A percentile compares a stretch with the other conserved stretches of the same genome.
phyloP scores from a whole-genome alignment of 2,797 vertebrate genomes.

The Acanthis flammea region DNA sequence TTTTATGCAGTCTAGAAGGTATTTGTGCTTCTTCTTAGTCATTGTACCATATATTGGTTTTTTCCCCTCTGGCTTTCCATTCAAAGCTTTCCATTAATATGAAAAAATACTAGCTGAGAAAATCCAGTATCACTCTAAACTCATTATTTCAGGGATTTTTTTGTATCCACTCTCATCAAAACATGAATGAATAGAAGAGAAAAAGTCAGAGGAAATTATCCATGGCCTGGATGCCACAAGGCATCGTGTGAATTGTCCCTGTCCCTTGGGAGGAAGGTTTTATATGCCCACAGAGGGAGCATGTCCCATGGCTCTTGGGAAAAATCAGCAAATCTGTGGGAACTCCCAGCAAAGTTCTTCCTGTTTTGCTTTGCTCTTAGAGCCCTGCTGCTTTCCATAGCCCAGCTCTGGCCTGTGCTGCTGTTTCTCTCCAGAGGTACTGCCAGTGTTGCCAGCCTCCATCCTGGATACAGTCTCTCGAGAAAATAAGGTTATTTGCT shows the following conservation, averaged over 20 bases:
- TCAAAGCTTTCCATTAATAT: not conserved
- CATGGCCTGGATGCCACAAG: not conserved
- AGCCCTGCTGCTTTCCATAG: not conserved
- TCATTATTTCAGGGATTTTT: conserved; percentile 40
- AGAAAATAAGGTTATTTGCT: not conserved
- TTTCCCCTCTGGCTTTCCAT: not conserved
- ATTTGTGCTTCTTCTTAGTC: not conserved
- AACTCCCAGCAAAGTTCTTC: not conserved
- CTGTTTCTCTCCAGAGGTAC: not conserved
- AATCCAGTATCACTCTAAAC: conserved; percentile 13
- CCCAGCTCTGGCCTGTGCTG: not conserved
- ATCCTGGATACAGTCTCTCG: accelerated
- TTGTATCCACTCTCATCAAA: conserved; percentile 3
- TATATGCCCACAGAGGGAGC: not conserved
- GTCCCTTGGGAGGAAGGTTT: not conserved
- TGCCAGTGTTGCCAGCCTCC: not conserved
- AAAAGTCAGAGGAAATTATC: not conserved
- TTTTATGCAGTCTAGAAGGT: not conserved
- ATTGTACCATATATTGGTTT: not conserved
- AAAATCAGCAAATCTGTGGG: not conserved
- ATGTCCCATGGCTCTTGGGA: not conserved
- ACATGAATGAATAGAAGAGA: not conserved
- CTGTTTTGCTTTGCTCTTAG: not conserved
- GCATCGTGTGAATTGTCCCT: not conserved
- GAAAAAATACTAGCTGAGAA: conserved; percentile 32